Percentiles rank a stretch among this genome's conserved stretches.
Evolutionary conservation across 2,888 invertebrate species (phyloP).

Genomic region (Drosophila emarginata): DNA sequence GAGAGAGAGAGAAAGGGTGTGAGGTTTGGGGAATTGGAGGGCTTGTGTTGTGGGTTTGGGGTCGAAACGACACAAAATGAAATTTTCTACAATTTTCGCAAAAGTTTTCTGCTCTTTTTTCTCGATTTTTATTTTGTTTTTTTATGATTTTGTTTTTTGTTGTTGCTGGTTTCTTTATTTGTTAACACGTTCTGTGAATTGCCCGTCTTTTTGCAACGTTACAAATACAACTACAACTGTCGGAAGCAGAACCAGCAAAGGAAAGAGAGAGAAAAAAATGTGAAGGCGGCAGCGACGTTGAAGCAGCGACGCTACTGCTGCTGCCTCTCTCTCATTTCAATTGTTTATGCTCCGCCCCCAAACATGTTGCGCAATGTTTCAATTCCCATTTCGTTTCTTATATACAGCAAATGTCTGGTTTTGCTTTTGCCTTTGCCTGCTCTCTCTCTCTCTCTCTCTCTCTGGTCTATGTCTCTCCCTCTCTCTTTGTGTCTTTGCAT

Average conservation of each 20-base stretch:
- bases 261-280: conserved; percentile 21
- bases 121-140: conserved; percentile 13
- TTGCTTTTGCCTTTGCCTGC: conserved; percentile 36
- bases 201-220: conserved; percentile 49
- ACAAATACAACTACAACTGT: conserved; percentile 37
- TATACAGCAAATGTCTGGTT: conserved; percentile 40
- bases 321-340: conserved; percentile 44
- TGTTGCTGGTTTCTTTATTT: conserved; percentile 27
- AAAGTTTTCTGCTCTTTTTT: conserved; percentile 21
- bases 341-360: conserved; percentile 65
- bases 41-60: not conserved
- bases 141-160: conserved; percentile 31
- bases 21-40: not conserved
- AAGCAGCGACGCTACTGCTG: conserved; percentile 46
- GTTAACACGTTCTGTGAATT: conserved; percentile 53
- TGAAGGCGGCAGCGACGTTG: conserved; percentile 19
- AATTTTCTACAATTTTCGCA: conserved; percentile 28
- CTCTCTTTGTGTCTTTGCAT: conserved; percentile 26
- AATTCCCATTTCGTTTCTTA: conserved; percentile 58
- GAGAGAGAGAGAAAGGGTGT: not conserved
- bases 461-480: not conserved
- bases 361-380: conserved; percentile 57
- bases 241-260: conserved; percentile 27
- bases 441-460: conserved; percentile 30
- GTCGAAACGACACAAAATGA: conserved; percentile 22